phyloP scores from a whole-genome alignment of 2,113 vertebrate species.

The Haemorhous mexicanus region DNA sequence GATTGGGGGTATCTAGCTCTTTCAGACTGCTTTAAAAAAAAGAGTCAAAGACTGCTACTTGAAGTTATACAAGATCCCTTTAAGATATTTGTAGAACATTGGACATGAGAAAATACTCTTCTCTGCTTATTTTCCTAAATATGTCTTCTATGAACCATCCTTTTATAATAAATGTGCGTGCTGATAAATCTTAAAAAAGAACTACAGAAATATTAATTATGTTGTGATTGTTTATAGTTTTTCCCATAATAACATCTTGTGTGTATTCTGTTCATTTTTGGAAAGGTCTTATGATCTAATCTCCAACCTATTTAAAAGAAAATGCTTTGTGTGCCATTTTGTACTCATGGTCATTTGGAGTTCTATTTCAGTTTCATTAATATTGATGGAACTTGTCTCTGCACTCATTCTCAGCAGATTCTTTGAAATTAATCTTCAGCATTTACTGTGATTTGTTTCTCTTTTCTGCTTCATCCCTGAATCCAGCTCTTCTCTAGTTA shows the following conservation, averaged over 20 bases:
- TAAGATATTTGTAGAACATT: background rate
- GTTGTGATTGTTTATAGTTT: slow-evolving; percentile 66
- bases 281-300: slow-evolving; percentile 69
- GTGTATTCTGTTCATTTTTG: slow-evolving; percentile 65
- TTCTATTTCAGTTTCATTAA: slow-evolving; percentile 79
- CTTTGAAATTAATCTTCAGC: slow-evolving; percentile 75
- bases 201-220: slow-evolving; percentile 5
- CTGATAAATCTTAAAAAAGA: background rate
- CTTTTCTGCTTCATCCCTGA: slow-evolving; percentile 47
- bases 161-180: background rate
- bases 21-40: background rate
- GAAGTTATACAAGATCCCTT: background rate
- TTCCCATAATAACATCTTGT: slow-evolving; percentile 55
- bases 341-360: slow-evolving; percentile 53
- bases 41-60: background rate
- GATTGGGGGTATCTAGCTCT: background rate
- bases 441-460: slow-evolving; percentile 72
- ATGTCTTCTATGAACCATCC: background rate
- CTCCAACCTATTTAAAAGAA: slow-evolving; percentile 76
- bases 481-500: slow-evolving; percentile 71
- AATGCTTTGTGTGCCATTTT: slow-evolving; percentile 68
- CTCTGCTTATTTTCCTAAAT: background rate
- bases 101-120: background rate
- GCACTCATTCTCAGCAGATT: slow-evolving; percentile 65
- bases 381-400: slow-evolving; percentile 74